Conservation (phyloP, 2,113 vertebrate genomes). For the Phyllostomus hastatus region DNA sequence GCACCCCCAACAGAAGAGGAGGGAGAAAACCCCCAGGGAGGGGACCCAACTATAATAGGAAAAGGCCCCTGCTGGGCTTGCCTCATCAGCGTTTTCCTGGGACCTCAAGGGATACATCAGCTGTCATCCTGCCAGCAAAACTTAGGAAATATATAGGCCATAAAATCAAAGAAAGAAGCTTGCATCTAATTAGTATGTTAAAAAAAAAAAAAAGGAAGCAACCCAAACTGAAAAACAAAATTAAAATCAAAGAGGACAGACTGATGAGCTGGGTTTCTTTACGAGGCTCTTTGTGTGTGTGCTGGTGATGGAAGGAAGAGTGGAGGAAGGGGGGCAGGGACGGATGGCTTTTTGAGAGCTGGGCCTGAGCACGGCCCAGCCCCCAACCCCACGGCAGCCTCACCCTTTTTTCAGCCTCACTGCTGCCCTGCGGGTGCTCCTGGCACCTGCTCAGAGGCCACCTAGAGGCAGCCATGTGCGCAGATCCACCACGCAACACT, state of each 20-base stretch:
- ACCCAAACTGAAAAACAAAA: constrained; percentile 72
- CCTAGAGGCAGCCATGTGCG: background rate
- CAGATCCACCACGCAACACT: fast-evolving
- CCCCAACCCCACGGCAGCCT: fast-evolving
- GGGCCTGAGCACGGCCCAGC: background rate
- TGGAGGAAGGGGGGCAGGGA: background rate
- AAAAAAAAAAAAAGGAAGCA: constrained; percentile 73
- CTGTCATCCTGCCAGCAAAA: constrained; percentile 86
- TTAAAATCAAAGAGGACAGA: constrained; percentile 69
- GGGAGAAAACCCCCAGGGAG: constrained; percentile 36
- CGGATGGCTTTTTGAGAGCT: background rate
- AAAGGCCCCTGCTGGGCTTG: constrained; percentile 73
- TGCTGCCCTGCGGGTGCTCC: background rate
- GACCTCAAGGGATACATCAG: constrained; percentile 83
- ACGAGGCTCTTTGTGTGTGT: constrained; percentile 40
- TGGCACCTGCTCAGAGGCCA: background rate
- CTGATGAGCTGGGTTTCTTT: constrained; percentile 58
- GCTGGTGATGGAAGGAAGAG: background rate
- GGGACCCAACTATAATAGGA: constrained; percentile 65
- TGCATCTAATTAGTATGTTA: constrained; percentile 83
- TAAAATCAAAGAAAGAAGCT: constrained; percentile 83
- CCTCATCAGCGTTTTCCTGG: constrained; percentile 81
- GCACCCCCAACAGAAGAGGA: constrained; percentile 37
- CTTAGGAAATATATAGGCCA: constrained; percentile 86
- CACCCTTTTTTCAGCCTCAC: too few relatives aligned